Evolutionary conservation across 2,888 invertebrate species (phyloP), one percentile per base, ranked within the genome.

Genomic region (Nephrocerus scutellatus): DNA sequence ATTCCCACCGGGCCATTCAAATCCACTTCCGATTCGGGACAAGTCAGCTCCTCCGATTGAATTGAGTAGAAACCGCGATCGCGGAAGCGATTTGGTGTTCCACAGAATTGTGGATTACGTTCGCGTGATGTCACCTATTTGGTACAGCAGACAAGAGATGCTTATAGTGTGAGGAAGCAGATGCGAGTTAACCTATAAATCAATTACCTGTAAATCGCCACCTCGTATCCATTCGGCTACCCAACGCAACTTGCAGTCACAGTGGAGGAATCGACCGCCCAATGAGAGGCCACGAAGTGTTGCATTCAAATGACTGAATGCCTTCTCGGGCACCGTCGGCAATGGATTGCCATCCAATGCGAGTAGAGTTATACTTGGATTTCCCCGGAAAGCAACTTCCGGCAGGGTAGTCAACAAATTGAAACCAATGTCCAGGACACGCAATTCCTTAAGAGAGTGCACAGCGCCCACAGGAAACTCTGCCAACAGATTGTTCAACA

Each of bases 261-360:
- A 92, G 51, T 84, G 83, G 20, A 92, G 71, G 62, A 88, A 89
- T 45, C 89, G 74, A 5, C 92, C 91, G 7, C 92, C 92, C 9
- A 92, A 70, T 54, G 90, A 90, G 9, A 92, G 71, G 0, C 91
- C 91, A 21, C 90, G 74, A 20, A 92, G 72, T 0, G 89, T 87
- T 48, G 78, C 77, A 63, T 90, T 90, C 25, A 92, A 72, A 57
- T 84, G 84, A 6, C 74, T 69, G 47, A 92, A 77, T 1, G 89
- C 84, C 51, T 77, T 76, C 56, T 80, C 82, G 1, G 89, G 86
- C 29, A 92, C 81, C 2, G 88, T 88, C 5, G 83, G 76, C 53
- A 92, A 63, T 3, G 91, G 91, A 70, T 92, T 92, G 30, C 92
- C 92, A 59, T 92, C 92, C 52, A 92, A 73, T 8, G 92, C 92